Conservation (phyloP, 2,888 invertebrate species). For the Dioctria rufipes region DNA sequence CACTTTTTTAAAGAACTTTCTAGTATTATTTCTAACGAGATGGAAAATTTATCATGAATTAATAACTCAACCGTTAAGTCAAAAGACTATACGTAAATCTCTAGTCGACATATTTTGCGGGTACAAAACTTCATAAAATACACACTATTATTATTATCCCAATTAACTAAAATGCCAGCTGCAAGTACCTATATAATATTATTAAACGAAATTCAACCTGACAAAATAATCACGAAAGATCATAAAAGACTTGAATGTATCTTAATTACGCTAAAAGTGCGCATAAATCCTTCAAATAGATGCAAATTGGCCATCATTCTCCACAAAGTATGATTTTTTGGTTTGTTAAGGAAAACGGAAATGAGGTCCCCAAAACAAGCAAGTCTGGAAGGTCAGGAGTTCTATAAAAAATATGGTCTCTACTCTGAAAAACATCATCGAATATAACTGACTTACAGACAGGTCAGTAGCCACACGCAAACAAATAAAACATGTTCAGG, state of each 20-base stretch:
- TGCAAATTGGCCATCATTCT: slow-evolving; percentile 50
- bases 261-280: slow-evolving; percentile 37
- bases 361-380: slow-evolving; percentile 2
- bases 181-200: too few species aligned
- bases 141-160: too few species aligned
- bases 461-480: slow-evolving; percentile 45
- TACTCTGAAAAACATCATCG: slow-evolving; percentile 12
- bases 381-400: slow-evolving; percentile 16
- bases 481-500: background rate
- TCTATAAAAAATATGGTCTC: background rate
- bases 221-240: slow-evolving; percentile 6
- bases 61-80: too few species aligned
- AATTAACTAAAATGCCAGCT: too few species aligned
- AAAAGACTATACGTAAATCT: too few species aligned
- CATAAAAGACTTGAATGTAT: slow-evolving; percentile 3
- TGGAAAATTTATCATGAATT: too few species aligned
- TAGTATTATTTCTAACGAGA: too few species aligned
- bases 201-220: background rate
- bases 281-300: slow-evolving; percentile 50
- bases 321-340: slow-evolving; percentile 14
- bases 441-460: slow-evolving; percentile 33
- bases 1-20: too few species aligned
- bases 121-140: too few species aligned
- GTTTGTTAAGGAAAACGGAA: slow-evolving; percentile 34
- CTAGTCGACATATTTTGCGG: too few species aligned